These are phyloP conservation scores for Phoxinus phoxinus DNA, from an alignment of 2,113 vertebrate species.

Conservation along the genomic window DNA sequence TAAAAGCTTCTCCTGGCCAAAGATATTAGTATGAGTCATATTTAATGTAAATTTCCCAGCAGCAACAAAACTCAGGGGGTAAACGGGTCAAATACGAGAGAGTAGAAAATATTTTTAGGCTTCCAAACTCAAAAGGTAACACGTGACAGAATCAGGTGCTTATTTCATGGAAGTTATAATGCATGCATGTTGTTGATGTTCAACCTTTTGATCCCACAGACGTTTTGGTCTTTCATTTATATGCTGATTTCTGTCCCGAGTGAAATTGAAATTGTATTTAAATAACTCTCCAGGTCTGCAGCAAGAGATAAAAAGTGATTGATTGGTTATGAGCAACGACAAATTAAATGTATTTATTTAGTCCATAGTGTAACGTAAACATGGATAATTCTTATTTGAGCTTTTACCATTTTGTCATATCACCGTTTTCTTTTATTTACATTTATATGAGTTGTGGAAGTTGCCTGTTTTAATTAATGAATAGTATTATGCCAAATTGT, in stretches of 20 bases:
- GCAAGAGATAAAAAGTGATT: constrained; percentile 42
- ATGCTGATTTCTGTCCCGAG: constrained; percentile 40
- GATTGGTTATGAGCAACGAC: constrained; percentile 10
- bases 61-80: not conserved
- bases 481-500: not conserved
- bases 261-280: constrained; percentile 38
- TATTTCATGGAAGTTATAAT: constrained; percentile 33
- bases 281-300: constrained; percentile 41
- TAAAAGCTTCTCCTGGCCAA: constrained; percentile 55
- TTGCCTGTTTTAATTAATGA: not conserved
- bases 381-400: not conserved
- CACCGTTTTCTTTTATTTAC: not conserved
- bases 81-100: not conserved
- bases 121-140: not conserved
- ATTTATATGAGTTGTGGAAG: not conserved
- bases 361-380: not conserved
- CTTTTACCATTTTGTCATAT: not conserved
- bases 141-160: constrained; percentile 31
- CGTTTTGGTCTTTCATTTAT: constrained; percentile 47
- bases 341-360: not conserved
- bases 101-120: constrained; percentile 7
- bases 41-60: constrained; percentile 4
- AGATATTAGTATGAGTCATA: constrained; percentile 40
- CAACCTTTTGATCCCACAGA: not conserved
- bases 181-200: constrained; percentile 19